phyloP scores from a whole-genome alignment of 2,113 vertebrate genomes.

The Pangasianodon gigas region DNA sequence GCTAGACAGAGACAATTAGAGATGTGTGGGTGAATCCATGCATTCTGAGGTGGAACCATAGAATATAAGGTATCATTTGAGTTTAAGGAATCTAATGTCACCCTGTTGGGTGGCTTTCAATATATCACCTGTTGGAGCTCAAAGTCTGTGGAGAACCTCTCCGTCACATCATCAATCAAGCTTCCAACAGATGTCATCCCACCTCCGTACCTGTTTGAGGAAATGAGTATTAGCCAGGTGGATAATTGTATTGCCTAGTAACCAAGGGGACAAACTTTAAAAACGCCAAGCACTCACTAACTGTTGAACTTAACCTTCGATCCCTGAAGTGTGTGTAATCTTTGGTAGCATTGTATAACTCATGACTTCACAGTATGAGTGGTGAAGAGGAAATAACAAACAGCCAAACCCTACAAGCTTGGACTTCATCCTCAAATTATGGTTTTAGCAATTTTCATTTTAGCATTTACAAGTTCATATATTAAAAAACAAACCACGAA shows the following conservation, averaged over 20 bases:
- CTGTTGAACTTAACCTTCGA: constrained; percentile 33
- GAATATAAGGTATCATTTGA: background rate
- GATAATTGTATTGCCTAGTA: constrained; percentile 34
- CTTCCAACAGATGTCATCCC: constrained; percentile 74
- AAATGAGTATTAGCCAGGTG: constrained; percentile 25
- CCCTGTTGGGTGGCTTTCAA: background rate
- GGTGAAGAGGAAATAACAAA: background rate
- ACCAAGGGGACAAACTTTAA: constrained; percentile 14
- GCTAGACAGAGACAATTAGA: constrained; percentile 64
- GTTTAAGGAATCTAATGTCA: background rate
- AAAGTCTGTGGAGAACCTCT: constrained; percentile 78
- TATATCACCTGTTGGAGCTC: constrained; percentile 84
- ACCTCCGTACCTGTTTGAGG: constrained; percentile 56
- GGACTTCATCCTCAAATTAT: background rate
- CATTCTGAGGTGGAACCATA: background rate
- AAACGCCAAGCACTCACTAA: constrained; percentile 26
- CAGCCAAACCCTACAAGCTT: background rate
- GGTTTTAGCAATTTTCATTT: background rate
- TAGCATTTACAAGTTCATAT: background rate
- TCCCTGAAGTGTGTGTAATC: constrained; percentile 27
- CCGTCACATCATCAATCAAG: constrained; percentile 75
- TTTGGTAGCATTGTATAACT: constrained; percentile 28
- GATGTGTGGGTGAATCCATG: constrained; percentile 16
- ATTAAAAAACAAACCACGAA: background rate
- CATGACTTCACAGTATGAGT: background rate